phyloP scores from a whole-genome alignment of 2,113 vertebrate species.

The Etheostoma cragini region DNA sequence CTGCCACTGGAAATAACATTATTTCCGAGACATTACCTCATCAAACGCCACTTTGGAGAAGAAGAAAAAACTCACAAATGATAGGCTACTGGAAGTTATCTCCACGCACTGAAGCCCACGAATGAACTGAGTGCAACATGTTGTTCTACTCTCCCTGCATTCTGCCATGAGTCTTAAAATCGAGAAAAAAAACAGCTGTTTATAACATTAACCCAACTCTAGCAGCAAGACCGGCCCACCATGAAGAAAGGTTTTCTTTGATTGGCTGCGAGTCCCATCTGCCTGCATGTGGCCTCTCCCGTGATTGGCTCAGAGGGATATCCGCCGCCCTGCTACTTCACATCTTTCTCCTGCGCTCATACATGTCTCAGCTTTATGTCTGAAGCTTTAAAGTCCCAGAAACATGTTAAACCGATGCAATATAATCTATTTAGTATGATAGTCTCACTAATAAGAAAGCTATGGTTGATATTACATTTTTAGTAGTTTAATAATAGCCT shows the following conservation, averaged over 20 bases:
- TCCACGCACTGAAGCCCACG: not conserved
- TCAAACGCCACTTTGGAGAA: not conserved
- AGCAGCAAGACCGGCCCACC: constrained; percentile 49
- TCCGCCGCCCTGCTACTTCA: constrained; percentile 35
- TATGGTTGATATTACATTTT: not conserved
- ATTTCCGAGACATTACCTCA: constrained; percentile 26
- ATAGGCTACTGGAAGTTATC: not conserved
- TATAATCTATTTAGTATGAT: not conserved
- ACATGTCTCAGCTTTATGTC: constrained; percentile 40
- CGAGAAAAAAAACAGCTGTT: constrained; percentile 76
- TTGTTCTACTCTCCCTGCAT: constrained; percentile 25
- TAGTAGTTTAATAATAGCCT: not conserved
- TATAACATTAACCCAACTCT: constrained; percentile 74
- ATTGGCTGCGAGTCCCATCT: constrained; percentile 70
- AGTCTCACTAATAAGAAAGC: not conserved
- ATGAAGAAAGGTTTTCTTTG: not conserved
- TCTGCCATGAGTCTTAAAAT: constrained; percentile 54
- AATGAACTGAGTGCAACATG: constrained; percentile 10
- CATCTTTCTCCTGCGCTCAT: constrained; percentile 70
- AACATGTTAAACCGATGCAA: not conserved
- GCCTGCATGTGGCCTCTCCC: not conserved
- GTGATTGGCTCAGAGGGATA: constrained; percentile 73
- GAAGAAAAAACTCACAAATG: not conserved
- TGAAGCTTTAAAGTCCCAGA: constrained; percentile 58
- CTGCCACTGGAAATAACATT: constrained; percentile 29